Conservation (phyloP, 2,113 vertebrate species). For the Manacus vitellinus region DNA sequence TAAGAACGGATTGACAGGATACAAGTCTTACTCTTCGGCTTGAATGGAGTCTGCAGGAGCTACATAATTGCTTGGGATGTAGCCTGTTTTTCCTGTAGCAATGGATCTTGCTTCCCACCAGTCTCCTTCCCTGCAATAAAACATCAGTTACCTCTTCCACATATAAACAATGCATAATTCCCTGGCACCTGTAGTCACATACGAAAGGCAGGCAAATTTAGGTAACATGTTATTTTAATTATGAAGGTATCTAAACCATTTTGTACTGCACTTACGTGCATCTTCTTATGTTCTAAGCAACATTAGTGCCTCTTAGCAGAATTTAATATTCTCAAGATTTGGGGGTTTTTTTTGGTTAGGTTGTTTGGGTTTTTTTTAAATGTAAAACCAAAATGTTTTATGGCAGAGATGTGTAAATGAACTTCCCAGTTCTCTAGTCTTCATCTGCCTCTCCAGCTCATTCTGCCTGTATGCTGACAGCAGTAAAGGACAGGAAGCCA, state of each 20-base stretch:
- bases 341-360: not conserved
- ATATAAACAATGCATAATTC: not conserved
- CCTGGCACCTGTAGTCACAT: not conserved
- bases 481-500: not conserved
- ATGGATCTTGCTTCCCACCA: constrained; percentile 99
- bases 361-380: not conserved
- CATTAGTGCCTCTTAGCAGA: not conserved
- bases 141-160: constrained; percentile 43
- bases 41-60: constrained; percentile 99
- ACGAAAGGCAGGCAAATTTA: not conserved
- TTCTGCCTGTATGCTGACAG: not conserved
- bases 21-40: constrained; percentile 93
- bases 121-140: constrained; percentile 91
- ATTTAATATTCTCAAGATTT: not conserved
- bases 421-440: not conserved
- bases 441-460: not conserved
- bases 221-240: not conserved
- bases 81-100: constrained; percentile 95
- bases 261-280: not conserved
- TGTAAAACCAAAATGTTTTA: not conserved
- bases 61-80: constrained; percentile 99
- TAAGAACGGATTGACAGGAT: constrained; percentile 57
- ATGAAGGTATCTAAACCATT: not conserved
- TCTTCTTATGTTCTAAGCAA: not conserved
- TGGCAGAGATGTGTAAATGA: not conserved